phyloP scores from a whole-genome alignment of 2,113 vertebrate genomes.

The Salvelinus alpinus region DNA sequence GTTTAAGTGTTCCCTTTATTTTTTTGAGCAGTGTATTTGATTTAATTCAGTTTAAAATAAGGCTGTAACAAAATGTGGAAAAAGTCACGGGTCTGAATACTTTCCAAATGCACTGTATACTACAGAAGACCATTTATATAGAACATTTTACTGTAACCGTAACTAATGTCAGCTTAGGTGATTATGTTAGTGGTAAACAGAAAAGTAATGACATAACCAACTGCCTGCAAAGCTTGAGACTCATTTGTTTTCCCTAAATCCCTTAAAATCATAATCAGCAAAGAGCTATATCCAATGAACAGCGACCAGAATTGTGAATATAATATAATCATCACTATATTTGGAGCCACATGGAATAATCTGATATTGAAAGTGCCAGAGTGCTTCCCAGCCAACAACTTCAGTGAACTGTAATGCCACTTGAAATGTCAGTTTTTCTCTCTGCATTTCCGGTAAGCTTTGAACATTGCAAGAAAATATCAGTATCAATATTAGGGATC shows the following conservation, averaged over 20 bases:
- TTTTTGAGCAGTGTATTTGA: no score
- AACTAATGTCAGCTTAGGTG: no score
- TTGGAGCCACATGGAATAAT: neutral
- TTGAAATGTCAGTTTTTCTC: neutral
- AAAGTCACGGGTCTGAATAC: no score
- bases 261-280: slow-evolving; percentile 1
- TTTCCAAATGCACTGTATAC: no score
- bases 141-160: no score
- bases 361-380: neutral
- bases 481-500: neutral
- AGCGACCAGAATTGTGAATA: neutral
- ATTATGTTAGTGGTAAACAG: neutral
- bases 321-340: neutral
- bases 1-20: no score
- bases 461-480: neutral
- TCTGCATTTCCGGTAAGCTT: neutral
- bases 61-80: no score
- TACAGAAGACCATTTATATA: no score
- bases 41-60: no score
- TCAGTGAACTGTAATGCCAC: neutral
- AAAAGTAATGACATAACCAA: no score
- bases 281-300: neutral
- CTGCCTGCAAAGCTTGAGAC: neutral
- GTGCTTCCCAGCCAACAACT: neutral
- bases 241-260: slow-evolving; percentile 7